Evolutionary conservation across 2,113 vertebrate species (phyloP).

Genomic region (Chamaetylas fuelleborni): DNA sequence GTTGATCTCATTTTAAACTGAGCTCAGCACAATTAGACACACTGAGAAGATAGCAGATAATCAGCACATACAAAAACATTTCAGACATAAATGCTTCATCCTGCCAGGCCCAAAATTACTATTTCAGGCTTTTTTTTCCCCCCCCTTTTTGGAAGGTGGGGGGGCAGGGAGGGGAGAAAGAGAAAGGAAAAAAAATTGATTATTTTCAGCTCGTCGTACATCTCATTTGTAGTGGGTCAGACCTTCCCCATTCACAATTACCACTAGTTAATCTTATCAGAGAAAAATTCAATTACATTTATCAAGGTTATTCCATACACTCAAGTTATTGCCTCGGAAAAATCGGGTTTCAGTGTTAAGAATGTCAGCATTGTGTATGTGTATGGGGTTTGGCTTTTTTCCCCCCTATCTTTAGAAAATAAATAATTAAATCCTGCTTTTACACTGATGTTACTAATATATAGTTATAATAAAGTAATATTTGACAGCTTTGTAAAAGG

Average conservation of each 20-base stretch:
- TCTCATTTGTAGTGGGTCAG: constrained; percentile 84
- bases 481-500: constrained; percentile 85
- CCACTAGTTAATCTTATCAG: constrained; percentile 94
- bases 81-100: constrained; percentile 73
- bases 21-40: constrained; percentile 94
- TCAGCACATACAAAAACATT: constrained; percentile 80
- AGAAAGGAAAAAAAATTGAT: constrained; percentile 72
- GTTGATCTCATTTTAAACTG: constrained; percentile 93
- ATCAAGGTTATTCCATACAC: constrained; percentile 93
- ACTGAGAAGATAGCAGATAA: constrained; percentile 82
- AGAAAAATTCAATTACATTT: constrained; percentile 97
- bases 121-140: constrained; percentile 45
- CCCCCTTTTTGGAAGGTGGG: background rate
- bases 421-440: constrained; percentile 81
- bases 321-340: constrained; percentile 77
- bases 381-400: background rate
- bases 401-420: constrained; percentile 23
- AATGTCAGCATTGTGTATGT: constrained; percentile 77
- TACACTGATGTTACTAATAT: constrained; percentile 71
- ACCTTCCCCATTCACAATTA: constrained; percentile 87
- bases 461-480: constrained; percentile 81
- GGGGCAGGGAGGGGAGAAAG: background rate
- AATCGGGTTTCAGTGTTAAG: constrained; percentile 74
- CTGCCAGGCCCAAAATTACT: constrained; percentile 71
- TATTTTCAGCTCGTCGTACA: constrained; percentile 83